These are phyloP conservation scores for Peromyscus melanophrys DNA, from an alignment of 2,797 vertebrate species.

Conservation along the genomic window DNA sequence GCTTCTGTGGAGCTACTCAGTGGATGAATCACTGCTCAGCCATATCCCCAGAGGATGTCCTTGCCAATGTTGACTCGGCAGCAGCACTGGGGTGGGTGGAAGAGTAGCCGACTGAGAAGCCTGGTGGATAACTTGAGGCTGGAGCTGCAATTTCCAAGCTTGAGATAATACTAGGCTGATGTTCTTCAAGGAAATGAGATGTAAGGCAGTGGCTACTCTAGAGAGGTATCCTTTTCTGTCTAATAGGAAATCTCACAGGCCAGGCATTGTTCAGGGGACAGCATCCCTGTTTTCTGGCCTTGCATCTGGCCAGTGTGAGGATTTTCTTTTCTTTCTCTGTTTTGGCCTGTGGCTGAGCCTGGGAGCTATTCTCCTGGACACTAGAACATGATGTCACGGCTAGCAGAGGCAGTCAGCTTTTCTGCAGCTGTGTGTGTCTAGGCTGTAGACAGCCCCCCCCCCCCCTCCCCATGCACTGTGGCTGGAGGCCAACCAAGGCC, in stretches of 20 bases:
- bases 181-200: conserved; percentile 55
- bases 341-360: conserved; percentile 67
- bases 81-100: conserved; percentile 10
- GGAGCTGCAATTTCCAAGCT: not conserved
- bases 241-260: not conserved
- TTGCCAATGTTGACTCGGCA: conserved; percentile 20
- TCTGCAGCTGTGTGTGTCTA: conserved; percentile 73
- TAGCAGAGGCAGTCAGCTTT: conserved; percentile 83
- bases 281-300: not conserved
- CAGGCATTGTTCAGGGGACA: not conserved
- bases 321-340: not conserved
- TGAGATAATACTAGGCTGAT: conserved; percentile 49
- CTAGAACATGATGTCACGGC: conserved; percentile 74
- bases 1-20: not conserved
- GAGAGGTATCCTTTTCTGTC: conserved; percentile 31
- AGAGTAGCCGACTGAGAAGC: not conserved
- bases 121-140: conserved; percentile 30
- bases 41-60: not conserved
- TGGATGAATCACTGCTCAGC: rapidly evolving
- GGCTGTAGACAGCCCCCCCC: conserved; percentile 68
- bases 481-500: not conserved
- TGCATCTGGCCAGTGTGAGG: not conserved
- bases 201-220: not conserved
- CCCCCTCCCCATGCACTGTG: conserved; percentile 59
- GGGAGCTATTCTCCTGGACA: conserved; percentile 78